These are phyloP conservation scores for Galeopsomyia nigrocyanea DNA, from an alignment of 2,888 invertebrate genomes.

Conservation along the genomic window DNA sequence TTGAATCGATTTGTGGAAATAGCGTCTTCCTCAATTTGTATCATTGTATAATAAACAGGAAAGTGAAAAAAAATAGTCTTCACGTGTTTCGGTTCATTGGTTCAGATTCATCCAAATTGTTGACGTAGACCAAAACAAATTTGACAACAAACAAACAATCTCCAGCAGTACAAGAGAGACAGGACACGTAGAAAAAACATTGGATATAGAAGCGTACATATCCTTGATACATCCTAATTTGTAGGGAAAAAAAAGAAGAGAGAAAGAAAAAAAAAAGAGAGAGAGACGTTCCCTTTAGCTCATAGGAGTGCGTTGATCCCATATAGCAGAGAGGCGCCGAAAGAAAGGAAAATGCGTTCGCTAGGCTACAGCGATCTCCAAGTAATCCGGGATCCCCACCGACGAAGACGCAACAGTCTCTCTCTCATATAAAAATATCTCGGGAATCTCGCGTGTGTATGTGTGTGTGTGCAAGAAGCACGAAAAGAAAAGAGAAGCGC, in stretches of 20 bases:
- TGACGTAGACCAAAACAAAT: too few species aligned
- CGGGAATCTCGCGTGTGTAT: constrained; percentile 2
- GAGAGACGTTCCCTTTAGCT: constrained; percentile 14
- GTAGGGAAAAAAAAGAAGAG: not conserved
- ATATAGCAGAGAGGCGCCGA: not conserved
- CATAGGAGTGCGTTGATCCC: constrained; percentile 20
- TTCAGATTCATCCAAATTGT: too few species aligned
- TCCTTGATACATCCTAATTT: constrained; percentile 2
- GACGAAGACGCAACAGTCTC: constrained; percentile 33
- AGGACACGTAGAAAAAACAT: too few species aligned
- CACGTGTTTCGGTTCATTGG: too few species aligned
- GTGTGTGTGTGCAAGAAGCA: not conserved
- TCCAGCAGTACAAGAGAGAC: too few species aligned
- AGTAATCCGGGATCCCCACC: constrained; percentile 40
- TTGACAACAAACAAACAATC: too few species aligned
- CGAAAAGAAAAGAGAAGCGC: constrained; percentile 7
- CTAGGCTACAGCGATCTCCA: constrained; percentile 18
- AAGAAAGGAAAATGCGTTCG: constrained; percentile 27
- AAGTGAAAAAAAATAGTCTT: too few species aligned
- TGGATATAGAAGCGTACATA: too few species aligned
- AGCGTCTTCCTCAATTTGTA: too few species aligned
- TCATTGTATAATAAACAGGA: too few species aligned
- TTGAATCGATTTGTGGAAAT: too few species aligned
- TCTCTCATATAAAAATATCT: constrained; percentile 16
- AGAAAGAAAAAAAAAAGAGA: not conserved